Base-by-base conservation (phyloP, 1,140 invertebrate genomes). In the Trachymyrmex septentrionalis region DNA sequence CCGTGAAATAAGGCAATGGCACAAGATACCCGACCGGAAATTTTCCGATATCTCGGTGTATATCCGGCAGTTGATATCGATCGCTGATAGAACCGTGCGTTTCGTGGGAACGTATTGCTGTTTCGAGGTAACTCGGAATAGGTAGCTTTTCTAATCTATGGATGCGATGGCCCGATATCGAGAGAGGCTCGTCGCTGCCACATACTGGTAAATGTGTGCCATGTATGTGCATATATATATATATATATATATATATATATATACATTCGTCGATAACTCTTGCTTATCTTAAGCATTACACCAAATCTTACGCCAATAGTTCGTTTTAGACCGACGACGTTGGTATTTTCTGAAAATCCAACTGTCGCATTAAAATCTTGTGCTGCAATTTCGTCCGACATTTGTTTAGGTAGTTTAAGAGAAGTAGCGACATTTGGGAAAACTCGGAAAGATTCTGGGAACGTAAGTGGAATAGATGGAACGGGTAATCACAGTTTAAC, bases 61-160 rank as follows among this genome's bases (percentile, higher is more conserved):
- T 57, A n/a, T 57, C 64, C 19, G 21, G 27, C 21, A 6, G 57
- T 19, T 19, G 63, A 85, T 85, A 85, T 77, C 44, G 71, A 63
- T 66, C 16, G 24, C 21, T 44, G 21, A 19, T 59, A n/a, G 38
- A 12, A 34, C 12, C 7, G 30, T n/a, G 10, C 55, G 77, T 71
- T 66, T 75, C 24, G 61, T 55, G 50, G 67, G 9, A 34, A 27
- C 12, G 55, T 61, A 27, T 63, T 27, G 48, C 55, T 75, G 59
- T 87, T 87, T 86, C 73, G 64, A 50, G 48, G 14, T 55, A 73
- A 24, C 84, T 66, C 27, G 27, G 34, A 73, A 84, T 61, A 48
- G 67, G 19, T 64, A 27, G 69, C 75, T 88, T 61, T 73, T 73
- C 85, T 86, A 88, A 88, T 88, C 87, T 76, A 61, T 21, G 38